Base-by-base conservation (phyloP, 2,888 invertebrate species). In the Atrina japonica region DNA sequence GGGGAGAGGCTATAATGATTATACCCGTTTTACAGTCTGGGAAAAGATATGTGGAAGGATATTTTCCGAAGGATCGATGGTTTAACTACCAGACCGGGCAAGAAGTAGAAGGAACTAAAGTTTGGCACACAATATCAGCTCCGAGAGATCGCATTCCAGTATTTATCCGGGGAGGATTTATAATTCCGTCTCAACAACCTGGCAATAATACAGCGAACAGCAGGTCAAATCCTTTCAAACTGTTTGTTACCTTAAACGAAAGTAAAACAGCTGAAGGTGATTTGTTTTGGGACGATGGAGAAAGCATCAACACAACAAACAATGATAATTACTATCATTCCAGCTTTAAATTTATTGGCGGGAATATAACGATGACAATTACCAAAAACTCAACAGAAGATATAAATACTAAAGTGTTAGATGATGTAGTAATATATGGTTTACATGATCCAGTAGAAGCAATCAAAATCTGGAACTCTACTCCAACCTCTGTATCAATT, bases 201-300 rank as follows among this genome's bases (percentile, higher is more conserved):
- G 82, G 84, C n/a, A 85, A 81, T 49, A 83, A 80, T 50, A 87
- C 86, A 21, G 72, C 75, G n/a, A 78, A 75, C 70, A 86, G 86
- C n/a, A 93, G 96, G 58, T 91, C 92, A 78, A 93, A 93, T 45
- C 93, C 93, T 55, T 92, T 96, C 70, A 93, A 94, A 80, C 91
- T 96, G 49, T 84, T 94, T 3, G 93, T 93, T 0, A 94, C 93
- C 0, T 92, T 94, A 9, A 91, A 91, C 25, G 85, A 83, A 29
- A 94, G 94, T 16, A 75, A 67, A 7, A 23, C 21, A 14, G 73
- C 80, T 0, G 83, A 90, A 2, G 96, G 96, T 1, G 92, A 93
- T 58, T 91, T 96, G 0, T 96, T 94, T 91, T 96, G 95, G 95
- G 96, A 96, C 87, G 95, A 96, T 83, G 84, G 84, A 14, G 78